Evolutionary conservation across 2,888 invertebrate species (phyloP).

Genomic region (Fragum sueziense): DNA sequence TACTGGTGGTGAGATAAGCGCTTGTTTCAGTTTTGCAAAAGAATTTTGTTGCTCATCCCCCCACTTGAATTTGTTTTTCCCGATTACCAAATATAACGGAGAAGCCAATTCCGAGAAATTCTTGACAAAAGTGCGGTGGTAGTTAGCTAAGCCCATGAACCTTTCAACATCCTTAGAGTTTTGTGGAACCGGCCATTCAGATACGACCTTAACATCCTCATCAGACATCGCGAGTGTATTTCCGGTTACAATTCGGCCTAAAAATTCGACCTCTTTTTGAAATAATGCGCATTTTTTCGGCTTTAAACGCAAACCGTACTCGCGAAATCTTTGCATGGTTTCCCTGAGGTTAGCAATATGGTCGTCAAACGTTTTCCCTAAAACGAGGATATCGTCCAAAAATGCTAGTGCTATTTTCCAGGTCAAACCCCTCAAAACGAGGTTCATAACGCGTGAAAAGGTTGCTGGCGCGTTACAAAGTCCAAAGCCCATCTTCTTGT

Average conservation of each 20-base stretch:
- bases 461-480: constrained; percentile 60
- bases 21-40: constrained; percentile 31
- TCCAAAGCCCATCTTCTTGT: constrained; percentile 19
- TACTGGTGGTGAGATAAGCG: constrained; percentile 26
- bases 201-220: constrained; percentile 13
- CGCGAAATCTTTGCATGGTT: constrained; percentile 39
- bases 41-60: constrained; percentile 19
- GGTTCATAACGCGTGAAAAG: constrained; percentile 39
- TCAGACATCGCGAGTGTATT: constrained; percentile 20
- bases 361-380: constrained; percentile 45
- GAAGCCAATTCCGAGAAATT: constrained; percentile 26
- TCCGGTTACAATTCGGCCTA: constrained; percentile 32
- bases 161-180: constrained; percentile 40
- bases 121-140: constrained; percentile 45
- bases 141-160: constrained; percentile 58
- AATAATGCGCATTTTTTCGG: constrained; percentile 56
- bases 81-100: constrained; percentile 33
- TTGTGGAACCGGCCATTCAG: constrained; percentile 36
- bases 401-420: constrained; percentile 56
- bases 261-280: constrained; percentile 38
- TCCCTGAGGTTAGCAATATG: constrained; percentile 31
- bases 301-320: constrained; percentile 43
- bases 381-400: constrained; percentile 60
- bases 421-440: constrained; percentile 45
- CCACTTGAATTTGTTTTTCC: constrained; percentile 37